Percentiles rank a stretch among this genome's conserved stretches.
Evolutionary conservation across 2,113 vertebrate species (phyloP).

Genomic region (Collichthys lucidus): DNA sequence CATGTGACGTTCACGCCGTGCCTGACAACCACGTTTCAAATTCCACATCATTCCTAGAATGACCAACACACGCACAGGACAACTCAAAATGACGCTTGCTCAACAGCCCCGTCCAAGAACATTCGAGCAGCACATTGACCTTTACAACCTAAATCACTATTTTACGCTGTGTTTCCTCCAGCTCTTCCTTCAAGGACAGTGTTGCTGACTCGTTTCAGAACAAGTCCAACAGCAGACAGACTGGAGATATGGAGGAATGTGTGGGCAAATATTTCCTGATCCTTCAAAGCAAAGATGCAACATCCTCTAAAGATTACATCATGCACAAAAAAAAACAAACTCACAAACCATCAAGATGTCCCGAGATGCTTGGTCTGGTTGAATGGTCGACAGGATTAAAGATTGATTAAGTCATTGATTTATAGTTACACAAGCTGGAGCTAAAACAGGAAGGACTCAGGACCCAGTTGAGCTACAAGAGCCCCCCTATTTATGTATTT

Average conservation of each 20-base stretch:
- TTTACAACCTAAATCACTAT: conserved; percentile 30
- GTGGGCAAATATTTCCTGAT: neutral
- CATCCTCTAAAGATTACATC: neutral
- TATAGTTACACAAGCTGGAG: neutral
- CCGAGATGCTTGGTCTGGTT: no score
- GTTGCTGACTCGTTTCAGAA: neutral
- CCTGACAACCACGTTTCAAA: conserved; percentile 23
- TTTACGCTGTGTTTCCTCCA: neutral
- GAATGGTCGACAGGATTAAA: neutral
- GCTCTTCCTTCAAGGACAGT: conserved; percentile 22
- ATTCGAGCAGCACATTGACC: neutral
- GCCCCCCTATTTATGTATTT: no score
- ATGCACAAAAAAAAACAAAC: neutral
- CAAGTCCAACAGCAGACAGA: neutral
- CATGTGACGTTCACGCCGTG: neutral
- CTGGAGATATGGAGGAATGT: neutral
- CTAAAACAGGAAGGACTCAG: no score
- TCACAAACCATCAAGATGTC: neutral
- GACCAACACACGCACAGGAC: neutral
- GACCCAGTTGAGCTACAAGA: no score
- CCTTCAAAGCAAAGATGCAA: neutral
- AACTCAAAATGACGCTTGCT: neutral
- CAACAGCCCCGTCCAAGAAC: neutral
- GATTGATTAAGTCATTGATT: neutral
- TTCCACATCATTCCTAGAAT: conserved; percentile 6